These are phyloP conservation scores for Cuniculus paca DNA, from an alignment of 2,797 vertebrate genomes.

Conservation along the genomic window DNA sequence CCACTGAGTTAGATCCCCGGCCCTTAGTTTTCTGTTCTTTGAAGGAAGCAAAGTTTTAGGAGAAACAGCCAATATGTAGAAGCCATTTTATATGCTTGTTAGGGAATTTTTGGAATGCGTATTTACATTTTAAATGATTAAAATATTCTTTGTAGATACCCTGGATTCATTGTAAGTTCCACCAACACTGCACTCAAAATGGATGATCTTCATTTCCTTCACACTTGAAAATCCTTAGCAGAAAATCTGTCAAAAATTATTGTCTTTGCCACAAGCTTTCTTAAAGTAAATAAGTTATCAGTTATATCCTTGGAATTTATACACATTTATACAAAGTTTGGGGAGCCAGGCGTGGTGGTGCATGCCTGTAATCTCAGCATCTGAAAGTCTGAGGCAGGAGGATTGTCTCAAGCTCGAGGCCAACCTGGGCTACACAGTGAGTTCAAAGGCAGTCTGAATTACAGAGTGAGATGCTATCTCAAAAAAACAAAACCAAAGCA, in stretches of 20 bases:
- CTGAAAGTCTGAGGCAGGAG: too few relatives aligned
- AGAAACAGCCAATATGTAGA: slow-evolving; percentile 14
- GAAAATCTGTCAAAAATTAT: background rate
- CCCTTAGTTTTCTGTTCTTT: too few relatives aligned
- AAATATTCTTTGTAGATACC: background rate
- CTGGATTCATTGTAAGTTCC: background rate
- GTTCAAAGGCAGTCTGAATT: too few relatives aligned
- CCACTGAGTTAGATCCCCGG: too few relatives aligned
- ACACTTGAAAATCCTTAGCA: background rate
- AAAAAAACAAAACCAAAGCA: too few relatives aligned
- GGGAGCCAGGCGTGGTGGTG: too few relatives aligned
- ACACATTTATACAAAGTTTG: background rate
- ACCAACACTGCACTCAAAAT: background rate
- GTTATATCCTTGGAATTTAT: background rate
- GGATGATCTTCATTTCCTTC: background rate
- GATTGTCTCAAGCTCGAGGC: too few relatives aligned
- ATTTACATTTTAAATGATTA: background rate
- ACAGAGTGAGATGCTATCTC: too few relatives aligned
- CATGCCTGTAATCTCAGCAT: too few relatives aligned
- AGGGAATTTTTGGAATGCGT: background rate
- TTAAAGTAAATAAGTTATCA: background rate
- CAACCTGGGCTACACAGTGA: too few relatives aligned
- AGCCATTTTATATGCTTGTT: background rate
- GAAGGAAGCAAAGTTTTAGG: background rate
- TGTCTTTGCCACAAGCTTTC: background rate